Base-by-base conservation (phyloP, 2,797 vertebrate species). In the Melanotaenia boesemani region DNA sequence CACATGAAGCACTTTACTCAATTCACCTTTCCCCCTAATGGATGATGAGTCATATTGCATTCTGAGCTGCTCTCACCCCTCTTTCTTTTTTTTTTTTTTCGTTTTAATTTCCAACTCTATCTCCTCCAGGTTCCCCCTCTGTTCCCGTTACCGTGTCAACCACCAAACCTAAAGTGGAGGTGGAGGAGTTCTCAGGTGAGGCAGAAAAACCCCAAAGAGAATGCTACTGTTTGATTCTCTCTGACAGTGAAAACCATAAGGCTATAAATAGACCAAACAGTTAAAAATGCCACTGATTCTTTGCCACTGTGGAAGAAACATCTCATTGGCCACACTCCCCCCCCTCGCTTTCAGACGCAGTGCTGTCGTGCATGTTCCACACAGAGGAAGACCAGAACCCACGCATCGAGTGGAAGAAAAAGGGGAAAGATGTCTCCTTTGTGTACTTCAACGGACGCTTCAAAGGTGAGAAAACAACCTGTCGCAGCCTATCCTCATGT, bases 391-490 rank as follows among this genome's bases (percentile, higher is more conserved):
- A 94, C 6, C 83, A 65, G 18, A 88, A 84, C 54, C 95, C 96
- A 0, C 96, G 98, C 84, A 94, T 98, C 70, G 98, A 99, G 87
- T 99, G 98, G 98, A 99, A 99, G 94, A 99, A 97, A 91, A 95
- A 88, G 6, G 76, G 91, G 18, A 90, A 81, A 3, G 94, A 93
- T 4, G 93, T 97, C 41, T 97, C 96, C 60, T 97, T 99, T 59
- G 95, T 99, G 64, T 99, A 96, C 91, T 98, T 90, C 60, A 80
- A 94, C 0, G 92, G 90, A 63, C 71, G 91, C 22, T 96, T 99
- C 88, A 91, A 76, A 96, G 97, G 98, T 89, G 83, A 89, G 70
- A 56, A 64, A 28, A 56, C 56, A 3, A 44, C 52, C 32, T 26
- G 64, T 46, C 24, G 15, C 59, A 26, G 24, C 76, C 63, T 11